Conservation (phyloP, 1,140 invertebrate genomes). For the Parapsyche elsis region DNA sequence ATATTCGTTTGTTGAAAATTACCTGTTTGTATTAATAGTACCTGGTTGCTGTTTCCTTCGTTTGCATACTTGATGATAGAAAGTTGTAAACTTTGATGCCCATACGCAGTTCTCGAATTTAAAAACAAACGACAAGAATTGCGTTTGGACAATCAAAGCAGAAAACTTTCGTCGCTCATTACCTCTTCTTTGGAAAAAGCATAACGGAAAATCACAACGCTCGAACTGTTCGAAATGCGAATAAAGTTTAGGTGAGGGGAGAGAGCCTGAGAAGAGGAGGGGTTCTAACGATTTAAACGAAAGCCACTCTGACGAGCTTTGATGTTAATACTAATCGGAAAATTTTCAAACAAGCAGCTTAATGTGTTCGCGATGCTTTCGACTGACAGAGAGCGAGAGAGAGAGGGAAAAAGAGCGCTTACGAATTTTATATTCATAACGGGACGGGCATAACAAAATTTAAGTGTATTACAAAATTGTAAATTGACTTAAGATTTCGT, state of each 20-base stretch:
- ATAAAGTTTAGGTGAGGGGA: neutral
- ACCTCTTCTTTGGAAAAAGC: neutral
- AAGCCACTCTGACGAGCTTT: neutral
- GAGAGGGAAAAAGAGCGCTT: neutral
- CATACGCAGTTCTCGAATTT: slow-evolving; percentile 49
- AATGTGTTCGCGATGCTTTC: neutral
- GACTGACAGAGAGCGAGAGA: neutral
- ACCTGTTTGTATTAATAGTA: too few relatives aligned
- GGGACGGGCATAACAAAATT: neutral
- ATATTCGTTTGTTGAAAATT: too few relatives aligned
- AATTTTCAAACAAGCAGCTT: slow-evolving; percentile 17
- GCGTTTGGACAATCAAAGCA: slow-evolving; percentile 54
- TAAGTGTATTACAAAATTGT: slow-evolving; percentile 17
- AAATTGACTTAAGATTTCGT: slow-evolving; percentile 2
- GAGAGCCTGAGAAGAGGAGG: neutral
- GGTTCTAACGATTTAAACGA: neutral
- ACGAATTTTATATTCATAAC: slow-evolving; percentile 2
- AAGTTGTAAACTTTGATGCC: slow-evolving; percentile 51
- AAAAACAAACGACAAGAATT: slow-evolving; percentile 51
- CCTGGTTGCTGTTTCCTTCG: neutral
- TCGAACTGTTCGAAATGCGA: neutral
- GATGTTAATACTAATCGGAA: slow-evolving; percentile 19
- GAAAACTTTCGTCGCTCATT: slow-evolving; percentile 41
- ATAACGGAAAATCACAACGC: neutral
- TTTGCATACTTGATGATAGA: slow-evolving; percentile 14